Evolutionary conservation across 2,113 vertebrate species (phyloP).

Genomic region (Alligator sinensis): DNA sequence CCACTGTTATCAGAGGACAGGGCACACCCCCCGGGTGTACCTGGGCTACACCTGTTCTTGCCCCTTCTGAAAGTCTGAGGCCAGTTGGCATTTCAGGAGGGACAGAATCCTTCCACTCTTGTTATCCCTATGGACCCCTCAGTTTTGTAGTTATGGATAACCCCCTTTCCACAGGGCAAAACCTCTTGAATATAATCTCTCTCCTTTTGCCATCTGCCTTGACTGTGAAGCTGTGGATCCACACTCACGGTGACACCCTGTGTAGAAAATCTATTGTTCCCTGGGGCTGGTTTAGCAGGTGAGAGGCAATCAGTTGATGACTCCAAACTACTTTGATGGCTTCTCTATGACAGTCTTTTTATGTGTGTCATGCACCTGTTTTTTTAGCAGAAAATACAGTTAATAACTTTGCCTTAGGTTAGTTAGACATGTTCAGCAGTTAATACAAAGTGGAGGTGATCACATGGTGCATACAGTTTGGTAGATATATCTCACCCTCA

Average conservation of each 20-base stretch:
- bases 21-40: too few relatives aligned
- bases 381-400: conserved; percentile 9
- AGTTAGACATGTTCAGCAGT: conserved; percentile 32
- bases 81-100: neutral
- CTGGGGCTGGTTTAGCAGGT: conserved; percentile 40
- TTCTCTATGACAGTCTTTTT: neutral
- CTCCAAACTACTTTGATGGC: conserved; percentile 29
- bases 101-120: neutral
- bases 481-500: neutral
- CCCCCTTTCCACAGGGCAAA: neutral
- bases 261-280: conserved; percentile 70
- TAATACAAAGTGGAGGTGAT: conserved; percentile 38
- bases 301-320: conserved; percentile 50
- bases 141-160: neutral
- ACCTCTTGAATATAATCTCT: conserved; percentile 14
- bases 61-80: neutral
- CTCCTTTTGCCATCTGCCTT: conserved; percentile 32
- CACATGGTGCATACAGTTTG: conserved; percentile 56
- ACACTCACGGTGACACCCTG: conserved; percentile 63
- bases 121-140: neutral
- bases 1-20: too few relatives aligned
- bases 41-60: too few relatives aligned
- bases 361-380: conserved; percentile 45
- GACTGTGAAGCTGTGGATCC: conserved; percentile 32
- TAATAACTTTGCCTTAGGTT: neutral